phyloP scores from a whole-genome alignment of 2,113 vertebrate genomes.

The Spermophilus dauricus region DNA sequence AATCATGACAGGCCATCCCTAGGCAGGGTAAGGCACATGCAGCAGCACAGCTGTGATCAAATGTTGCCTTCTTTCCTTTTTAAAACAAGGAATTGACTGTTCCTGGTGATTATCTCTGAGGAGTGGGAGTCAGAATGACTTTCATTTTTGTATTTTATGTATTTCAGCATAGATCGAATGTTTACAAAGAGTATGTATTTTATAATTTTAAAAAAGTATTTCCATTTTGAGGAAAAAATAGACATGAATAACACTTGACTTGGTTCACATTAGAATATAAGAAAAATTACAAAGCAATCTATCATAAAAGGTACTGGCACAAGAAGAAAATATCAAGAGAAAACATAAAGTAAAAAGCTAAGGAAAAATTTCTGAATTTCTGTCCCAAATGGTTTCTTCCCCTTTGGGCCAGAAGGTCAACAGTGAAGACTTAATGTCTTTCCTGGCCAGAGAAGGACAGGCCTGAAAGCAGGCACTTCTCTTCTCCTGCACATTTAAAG shows the following conservation, averaged over 20 bases:
- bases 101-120: slow-evolving; percentile 38
- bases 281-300: slow-evolving; percentile 36
- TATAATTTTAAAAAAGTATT: slow-evolving; percentile 39
- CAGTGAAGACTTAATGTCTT: neutral
- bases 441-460: neutral
- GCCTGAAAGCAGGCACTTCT: slow-evolving; percentile 1
- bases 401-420: slow-evolving; percentile 46
- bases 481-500: slow-evolving; percentile 39
- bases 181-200: slow-evolving; percentile 52
- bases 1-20: neutral
- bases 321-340: slow-evolving; percentile 58
- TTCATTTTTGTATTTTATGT: slow-evolving; percentile 64
- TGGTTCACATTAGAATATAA: slow-evolving; percentile 16
- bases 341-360: slow-evolving; percentile 66
- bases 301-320: slow-evolving; percentile 35
- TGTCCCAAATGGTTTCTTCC: neutral
- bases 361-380: slow-evolving; percentile 10
- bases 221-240: slow-evolving; percentile 40
- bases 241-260: slow-evolving; percentile 12
- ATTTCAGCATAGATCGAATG: slow-evolving; percentile 27
- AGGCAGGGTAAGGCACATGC: neutral
- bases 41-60: neutral
- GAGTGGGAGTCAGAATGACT: slow-evolving; percentile 51
- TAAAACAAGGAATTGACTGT: slow-evolving; percentile 60
- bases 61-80: slow-evolving; percentile 12